Percentiles rank a stretch among this genome's conserved stretches.
phyloP scores from a whole-genome alignment of 2,113 vertebrate genomes.

The Sinosuthora webbiana region DNA sequence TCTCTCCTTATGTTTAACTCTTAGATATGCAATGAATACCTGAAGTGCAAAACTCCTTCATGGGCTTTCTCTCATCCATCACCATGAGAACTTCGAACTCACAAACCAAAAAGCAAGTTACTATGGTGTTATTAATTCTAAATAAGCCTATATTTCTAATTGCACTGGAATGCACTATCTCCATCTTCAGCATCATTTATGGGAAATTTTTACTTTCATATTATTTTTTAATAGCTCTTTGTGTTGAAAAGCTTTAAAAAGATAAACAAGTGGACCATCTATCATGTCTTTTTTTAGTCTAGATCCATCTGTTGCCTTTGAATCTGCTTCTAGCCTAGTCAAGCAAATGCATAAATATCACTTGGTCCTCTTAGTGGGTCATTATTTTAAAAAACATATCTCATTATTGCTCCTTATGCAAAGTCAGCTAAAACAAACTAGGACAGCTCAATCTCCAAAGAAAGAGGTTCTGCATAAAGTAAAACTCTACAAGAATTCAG shows the following conservation, averaged over 20 bases:
- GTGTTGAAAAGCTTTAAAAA: neutral
- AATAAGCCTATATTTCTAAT: neutral
- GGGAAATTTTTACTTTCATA: neutral
- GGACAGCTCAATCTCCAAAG: neutral
- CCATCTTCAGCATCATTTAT: neutral
- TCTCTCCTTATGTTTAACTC: neutral
- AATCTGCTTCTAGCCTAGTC: neutral
- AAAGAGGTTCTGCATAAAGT: neutral
- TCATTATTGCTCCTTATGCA: neutral
- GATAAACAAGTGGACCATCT: neutral
- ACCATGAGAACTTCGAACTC: neutral
- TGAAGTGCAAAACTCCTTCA: neutral
- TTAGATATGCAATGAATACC: neutral
- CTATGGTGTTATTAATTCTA: neutral
- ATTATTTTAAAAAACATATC: neutral
- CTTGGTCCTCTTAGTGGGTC: neutral
- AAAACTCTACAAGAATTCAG: neutral
- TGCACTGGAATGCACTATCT: neutral
- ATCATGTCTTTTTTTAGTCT: neutral
- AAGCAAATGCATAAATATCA: neutral
- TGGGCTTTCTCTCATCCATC: neutral
- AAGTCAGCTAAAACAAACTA: constrained; percentile 2
- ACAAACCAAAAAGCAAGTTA: neutral
- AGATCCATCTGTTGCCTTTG: neutral
- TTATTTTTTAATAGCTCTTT: neutral